Conservation (phyloP, 1,140 invertebrate species). For the Eupristina koningsbergeri region DNA sequence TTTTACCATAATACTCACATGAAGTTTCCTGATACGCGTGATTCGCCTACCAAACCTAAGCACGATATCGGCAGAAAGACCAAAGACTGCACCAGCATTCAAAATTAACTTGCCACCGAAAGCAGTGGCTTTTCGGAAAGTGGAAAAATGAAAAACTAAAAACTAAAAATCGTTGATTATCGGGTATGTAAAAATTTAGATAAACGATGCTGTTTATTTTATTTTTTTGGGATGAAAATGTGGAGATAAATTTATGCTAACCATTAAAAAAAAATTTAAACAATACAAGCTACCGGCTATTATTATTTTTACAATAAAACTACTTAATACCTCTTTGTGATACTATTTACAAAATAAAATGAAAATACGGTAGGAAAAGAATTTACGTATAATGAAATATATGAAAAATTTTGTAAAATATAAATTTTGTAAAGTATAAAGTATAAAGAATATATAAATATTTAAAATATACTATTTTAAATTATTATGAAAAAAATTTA, state of each 20-base stretch:
- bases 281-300: background rate
- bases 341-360: background rate
- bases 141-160: background rate
- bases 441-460: too few species aligned
- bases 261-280: background rate
- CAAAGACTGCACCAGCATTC: conserved; percentile 37
- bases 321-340: background rate
- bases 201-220: background rate
- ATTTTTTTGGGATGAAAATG: background rate
- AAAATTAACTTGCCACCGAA: conserved; percentile 5
- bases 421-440: too few species aligned
- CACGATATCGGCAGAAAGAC: background rate
- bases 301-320: background rate
- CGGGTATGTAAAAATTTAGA: background rate
- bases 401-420: too few species aligned
- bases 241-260: background rate
- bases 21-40: conserved; percentile 35
- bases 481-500: too few species aligned
- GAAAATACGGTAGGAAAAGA: background rate
- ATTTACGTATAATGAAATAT: too few species aligned
- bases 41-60: conserved; percentile 17
- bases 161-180: background rate
- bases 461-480: too few species aligned
- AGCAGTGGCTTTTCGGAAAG: background rate
- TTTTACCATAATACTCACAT: conserved; percentile 23